Base-by-base conservation (phyloP, 92 coral and sea anemone genomes). In the Bergia sp. region DNA sequence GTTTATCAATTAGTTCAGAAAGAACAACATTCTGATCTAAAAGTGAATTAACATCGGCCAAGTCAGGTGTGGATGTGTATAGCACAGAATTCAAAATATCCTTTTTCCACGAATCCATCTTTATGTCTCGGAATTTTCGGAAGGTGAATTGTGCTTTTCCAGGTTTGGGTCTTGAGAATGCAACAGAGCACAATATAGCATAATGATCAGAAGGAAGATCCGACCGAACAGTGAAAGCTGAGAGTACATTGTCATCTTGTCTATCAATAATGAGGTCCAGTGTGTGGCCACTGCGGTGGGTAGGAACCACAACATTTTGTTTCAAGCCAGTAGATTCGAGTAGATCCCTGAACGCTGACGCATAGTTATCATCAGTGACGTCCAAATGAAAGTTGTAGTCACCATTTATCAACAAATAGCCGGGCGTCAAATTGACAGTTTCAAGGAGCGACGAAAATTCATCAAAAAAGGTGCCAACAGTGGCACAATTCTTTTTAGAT, bases 121-220 rank as follows among this genome's bases (percentile, higher is more conserved):
- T 29, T 4, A 83, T 83, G 78, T 2, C 43, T n/a, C 43, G 74
- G 16, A 80, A 65, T 49, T 80, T 80, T 49, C 85, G 45, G 20
- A 42, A 65, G 39, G 45, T 82, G 86, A 82, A 41, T 4, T 57
- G 66, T 82, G 86, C 16, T 58, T 84, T 84, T 20, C 6, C 21
- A 50, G 38, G 29, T 72, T 85, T 73, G 44, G 89, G 82, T 86
- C 72, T 74, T 15, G 83, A 53, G 55, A 86, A 76, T 8, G 73
- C 65, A 44, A 85, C 50, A 21, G 85, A 80, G 42, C 85, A 44
- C 18, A 80, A 64, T 43, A 85, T 64, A 85, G 88, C 88, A 72
- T 42, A 23, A 49, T 85, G 88, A 85, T 85, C 80, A 85, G 81
- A 72, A 67, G 88, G 88, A 37, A 85, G 50, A 85, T 37, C 80